A percentile compares a stretch with the other conserved stretches of the same genome.
Evolutionary conservation across 2,797 vertebrate genomes (phyloP).

Genomic region (Anolis apletophallus): DNA sequence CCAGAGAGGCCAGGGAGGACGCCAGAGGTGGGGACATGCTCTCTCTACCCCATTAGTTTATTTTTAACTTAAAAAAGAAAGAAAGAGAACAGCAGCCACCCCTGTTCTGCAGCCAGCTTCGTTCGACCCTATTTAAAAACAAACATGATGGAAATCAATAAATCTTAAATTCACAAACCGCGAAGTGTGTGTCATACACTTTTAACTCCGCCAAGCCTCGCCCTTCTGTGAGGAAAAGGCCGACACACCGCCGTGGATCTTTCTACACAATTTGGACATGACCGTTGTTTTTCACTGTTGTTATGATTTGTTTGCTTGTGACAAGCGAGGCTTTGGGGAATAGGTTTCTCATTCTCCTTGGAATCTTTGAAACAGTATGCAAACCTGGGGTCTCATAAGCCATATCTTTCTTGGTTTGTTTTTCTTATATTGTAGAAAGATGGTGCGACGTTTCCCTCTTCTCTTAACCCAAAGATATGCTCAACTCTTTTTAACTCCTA

Average conservation of each 20-base stretch:
- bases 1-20: constrained; percentile 77
- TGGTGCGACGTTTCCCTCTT: constrained; percentile 38
- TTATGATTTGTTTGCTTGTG: constrained; percentile 63
- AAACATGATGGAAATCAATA: constrained; percentile 80
- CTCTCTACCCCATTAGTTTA: constrained; percentile 80
- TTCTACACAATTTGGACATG: constrained; percentile 74
- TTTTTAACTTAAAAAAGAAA: constrained; percentile 84
- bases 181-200: constrained; percentile 77
- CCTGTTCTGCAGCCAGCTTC: constrained; percentile 81
- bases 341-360: constrained; percentile 41
- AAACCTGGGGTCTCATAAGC: constrained; percentile 72
- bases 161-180: constrained; percentile 76
- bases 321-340: constrained; percentile 57
- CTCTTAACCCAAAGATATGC: constrained; percentile 69
- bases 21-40: constrained; percentile 85
- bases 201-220: constrained; percentile 76
- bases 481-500: constrained; percentile 8
- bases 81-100: constrained; percentile 68
- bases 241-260: constrained; percentile 64
- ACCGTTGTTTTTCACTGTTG: constrained; percentile 73
- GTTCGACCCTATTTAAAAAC: constrained; percentile 80
- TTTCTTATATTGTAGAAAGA: constrained; percentile 63
- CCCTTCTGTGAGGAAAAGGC: constrained; percentile 70
- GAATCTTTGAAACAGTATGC: constrained; percentile 70
- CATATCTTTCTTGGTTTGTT: constrained; percentile 72